Conservation (phyloP, 2,113 vertebrate species). For the Haliaeetus leucogaster region DNA sequence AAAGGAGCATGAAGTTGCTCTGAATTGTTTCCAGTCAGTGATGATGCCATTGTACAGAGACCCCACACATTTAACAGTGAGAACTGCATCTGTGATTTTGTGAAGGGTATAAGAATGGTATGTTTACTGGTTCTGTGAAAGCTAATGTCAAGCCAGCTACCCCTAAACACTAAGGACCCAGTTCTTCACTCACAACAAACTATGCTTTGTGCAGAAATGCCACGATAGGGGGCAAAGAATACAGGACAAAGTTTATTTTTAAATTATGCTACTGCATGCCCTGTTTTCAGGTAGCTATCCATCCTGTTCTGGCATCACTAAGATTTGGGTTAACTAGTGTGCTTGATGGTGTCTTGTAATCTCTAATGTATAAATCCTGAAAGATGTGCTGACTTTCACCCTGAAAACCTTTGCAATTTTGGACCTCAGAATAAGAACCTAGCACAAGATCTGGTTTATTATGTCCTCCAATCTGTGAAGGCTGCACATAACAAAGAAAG, state of each 20-base stretch:
- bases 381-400: background rate
- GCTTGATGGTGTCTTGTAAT: background rate
- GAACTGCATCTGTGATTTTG: background rate
- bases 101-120: background rate
- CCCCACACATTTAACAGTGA: background rate
- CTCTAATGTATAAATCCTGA: background rate
- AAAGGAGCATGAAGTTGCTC: background rate
- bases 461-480: background rate
- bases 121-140: background rate
- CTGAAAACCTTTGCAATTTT: background rate
- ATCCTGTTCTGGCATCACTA: background rate
- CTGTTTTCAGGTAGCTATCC: background rate
- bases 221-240: background rate
- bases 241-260: background rate
- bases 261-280: background rate
- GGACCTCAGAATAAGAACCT: background rate
- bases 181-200: background rate
- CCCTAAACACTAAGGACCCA: background rate
- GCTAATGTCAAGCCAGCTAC: background rate
- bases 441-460: background rate
- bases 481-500: background rate
- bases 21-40: background rate
- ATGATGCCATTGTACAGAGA: background rate
- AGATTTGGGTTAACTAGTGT: background rate
- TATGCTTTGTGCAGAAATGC: background rate